These are phyloP conservation scores for Pterocles gutturalis DNA, from an alignment of 2,113 vertebrate genomes.

Conservation along the genomic window DNA sequence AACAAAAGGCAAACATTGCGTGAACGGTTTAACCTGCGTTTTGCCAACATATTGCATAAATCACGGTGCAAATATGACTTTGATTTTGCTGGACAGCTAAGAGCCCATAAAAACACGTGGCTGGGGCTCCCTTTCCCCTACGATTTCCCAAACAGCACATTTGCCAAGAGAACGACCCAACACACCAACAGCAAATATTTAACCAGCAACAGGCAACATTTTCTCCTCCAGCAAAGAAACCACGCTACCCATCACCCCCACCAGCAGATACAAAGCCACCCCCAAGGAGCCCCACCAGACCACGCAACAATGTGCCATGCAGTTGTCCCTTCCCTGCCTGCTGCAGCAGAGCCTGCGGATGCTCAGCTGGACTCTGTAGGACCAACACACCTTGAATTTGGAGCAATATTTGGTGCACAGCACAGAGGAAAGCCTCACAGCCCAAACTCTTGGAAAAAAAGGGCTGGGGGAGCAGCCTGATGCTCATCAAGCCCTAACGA, in stretches of 20 bases:
- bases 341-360: background rate
- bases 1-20: background rate
- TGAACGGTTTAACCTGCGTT: background rate
- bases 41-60: background rate
- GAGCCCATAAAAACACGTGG: background rate
- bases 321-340: background rate
- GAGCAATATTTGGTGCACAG: accelerated
- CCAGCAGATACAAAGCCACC: background rate
- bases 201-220: background rate
- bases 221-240: background rate
- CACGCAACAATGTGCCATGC: accelerated
- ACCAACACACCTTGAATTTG: accelerated
- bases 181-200: background rate
- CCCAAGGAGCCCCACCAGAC: background rate
- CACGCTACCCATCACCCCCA: accelerated
- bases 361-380: accelerated
- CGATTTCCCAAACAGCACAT: accelerated
- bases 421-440: accelerated
- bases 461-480: background rate
- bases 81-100: background rate
- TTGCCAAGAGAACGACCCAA: background rate
- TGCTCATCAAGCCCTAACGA: background rate
- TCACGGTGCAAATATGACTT: accelerated
- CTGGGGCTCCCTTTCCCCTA: accelerated
- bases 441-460: accelerated